Evolutionary conservation across 2,113 vertebrate species (phyloP).

Genomic region (Rhodinocichla rosea): DNA sequence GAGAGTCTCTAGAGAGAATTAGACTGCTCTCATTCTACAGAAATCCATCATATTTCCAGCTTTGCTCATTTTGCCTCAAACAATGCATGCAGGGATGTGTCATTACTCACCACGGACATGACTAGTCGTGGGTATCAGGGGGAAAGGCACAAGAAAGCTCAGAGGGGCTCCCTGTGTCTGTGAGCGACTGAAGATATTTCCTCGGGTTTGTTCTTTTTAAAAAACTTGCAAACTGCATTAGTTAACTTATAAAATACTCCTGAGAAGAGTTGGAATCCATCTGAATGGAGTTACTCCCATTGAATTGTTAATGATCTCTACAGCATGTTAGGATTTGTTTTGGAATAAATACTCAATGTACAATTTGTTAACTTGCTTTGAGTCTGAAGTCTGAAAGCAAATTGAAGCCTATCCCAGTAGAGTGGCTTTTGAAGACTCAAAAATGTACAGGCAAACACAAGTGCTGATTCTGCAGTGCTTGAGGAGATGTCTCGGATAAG

Average conservation of each 20-base stretch:
- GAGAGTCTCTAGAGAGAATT: background rate
- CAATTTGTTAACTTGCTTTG: background rate
- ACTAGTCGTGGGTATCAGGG: background rate
- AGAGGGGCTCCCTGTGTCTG: background rate
- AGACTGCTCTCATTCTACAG: background rate
- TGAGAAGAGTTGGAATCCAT: background rate
- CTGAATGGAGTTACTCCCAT: background rate
- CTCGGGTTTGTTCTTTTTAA: background rate
- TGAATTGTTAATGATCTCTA: background rate
- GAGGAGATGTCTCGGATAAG: background rate
- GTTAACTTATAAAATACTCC: background rate
- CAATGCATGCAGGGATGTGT: background rate
- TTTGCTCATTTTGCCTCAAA: slow-evolving; percentile 47
- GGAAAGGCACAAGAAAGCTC: background rate
- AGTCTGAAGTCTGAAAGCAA: background rate
- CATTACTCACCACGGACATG: slow-evolving; percentile 36
- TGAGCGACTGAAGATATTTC: background rate
- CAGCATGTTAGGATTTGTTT: background rate
- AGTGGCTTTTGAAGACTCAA: background rate
- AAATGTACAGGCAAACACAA: background rate
- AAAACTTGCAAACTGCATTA: background rate
- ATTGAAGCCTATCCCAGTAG: background rate
- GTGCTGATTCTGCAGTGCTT: background rate
- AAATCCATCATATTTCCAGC: slow-evolving; percentile 8
- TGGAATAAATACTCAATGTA: background rate